These are phyloP conservation scores for Scleropages formosus DNA, from an alignment of 2,797 vertebrate species.

Conservation along the genomic window DNA sequence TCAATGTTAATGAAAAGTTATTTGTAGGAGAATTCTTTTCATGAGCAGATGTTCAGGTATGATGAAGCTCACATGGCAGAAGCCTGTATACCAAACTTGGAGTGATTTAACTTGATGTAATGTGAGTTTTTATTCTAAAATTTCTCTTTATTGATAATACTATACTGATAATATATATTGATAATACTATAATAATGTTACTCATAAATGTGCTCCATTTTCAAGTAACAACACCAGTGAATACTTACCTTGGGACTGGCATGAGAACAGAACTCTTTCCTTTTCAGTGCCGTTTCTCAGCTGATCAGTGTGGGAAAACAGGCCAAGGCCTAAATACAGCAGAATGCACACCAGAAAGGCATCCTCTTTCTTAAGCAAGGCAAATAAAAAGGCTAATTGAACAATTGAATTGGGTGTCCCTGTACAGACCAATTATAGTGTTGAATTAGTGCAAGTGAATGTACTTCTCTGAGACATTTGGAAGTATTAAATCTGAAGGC, in stretches of 20 bases:
- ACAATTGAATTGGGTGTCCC: constrained; percentile 41
- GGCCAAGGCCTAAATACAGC: constrained; percentile 26
- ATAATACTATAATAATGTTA: too few species aligned
- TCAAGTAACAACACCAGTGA: too few species aligned
- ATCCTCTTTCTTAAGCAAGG: constrained; percentile 31
- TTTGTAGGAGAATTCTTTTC: too few species aligned
- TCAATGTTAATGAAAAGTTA: too few species aligned
- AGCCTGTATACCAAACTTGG: neutral
- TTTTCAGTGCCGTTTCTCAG: neutral
- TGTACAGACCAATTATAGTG: constrained; percentile 29
- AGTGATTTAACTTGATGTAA: neutral
- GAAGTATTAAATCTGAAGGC: neutral
- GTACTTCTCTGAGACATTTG: neutral
- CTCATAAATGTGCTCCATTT: too few species aligned
- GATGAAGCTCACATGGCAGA: too few species aligned
- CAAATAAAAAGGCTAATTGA: constrained; percentile 41
- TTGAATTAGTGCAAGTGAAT: neutral
- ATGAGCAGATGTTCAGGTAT: too few species aligned
- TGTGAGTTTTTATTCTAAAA: neutral
- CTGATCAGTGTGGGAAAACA: constrained; percentile 22
- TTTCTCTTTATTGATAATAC: neutral
- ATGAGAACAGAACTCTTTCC: neutral
- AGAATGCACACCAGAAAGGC: constrained; percentile 1
- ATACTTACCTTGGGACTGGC: too few species aligned
- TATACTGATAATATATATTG: too few species aligned